Evolutionary conservation across 2,888 invertebrate genomes (phyloP).

Genomic region (Chrysodeixis includens): DNA sequence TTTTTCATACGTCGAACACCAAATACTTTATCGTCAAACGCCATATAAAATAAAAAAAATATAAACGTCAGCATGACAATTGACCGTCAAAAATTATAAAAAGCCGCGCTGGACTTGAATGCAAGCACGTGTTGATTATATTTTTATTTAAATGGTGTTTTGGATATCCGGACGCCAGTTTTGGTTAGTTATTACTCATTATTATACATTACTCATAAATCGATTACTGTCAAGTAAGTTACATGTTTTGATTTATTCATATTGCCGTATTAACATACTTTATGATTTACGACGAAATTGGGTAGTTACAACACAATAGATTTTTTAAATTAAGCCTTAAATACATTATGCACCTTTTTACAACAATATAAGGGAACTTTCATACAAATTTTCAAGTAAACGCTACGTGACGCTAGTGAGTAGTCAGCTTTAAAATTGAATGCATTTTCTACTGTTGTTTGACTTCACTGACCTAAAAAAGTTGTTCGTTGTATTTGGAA

Average conservation of each 20-base stretch:
- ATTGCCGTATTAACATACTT: not conserved
- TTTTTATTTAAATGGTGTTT: slow-evolving; percentile 52
- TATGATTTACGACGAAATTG: too few species aligned
- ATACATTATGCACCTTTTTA: too few species aligned
- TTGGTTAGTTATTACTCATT: slow-evolving; percentile 52
- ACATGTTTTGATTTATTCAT: slow-evolving; percentile 23
- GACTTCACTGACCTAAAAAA: slow-evolving; percentile 56
- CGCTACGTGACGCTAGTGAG: slow-evolving; percentile 32
- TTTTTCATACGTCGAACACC: too few species aligned
- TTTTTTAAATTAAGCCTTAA: too few species aligned
- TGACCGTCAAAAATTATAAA: slow-evolving; percentile 9
- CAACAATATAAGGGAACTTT: too few species aligned
- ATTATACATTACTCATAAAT: slow-evolving; percentile 43
- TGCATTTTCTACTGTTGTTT: slow-evolving; percentile 61
- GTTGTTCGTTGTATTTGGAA: slow-evolving; percentile 48
- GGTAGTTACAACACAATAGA: too few species aligned
- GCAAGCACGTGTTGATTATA: slow-evolving; percentile 42
- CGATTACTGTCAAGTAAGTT: slow-evolving; percentile 35
- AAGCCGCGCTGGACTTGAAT: slow-evolving; percentile 29
- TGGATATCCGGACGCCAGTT: slow-evolving; percentile 55
- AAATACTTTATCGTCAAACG: not conserved
- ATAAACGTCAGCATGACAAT: not conserved
- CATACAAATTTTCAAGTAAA: slow-evolving; percentile 19
- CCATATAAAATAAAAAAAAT: not conserved
- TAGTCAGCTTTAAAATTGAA: slow-evolving; percentile 44